These are phyloP conservation scores for Nephrotoma appendiculata DNA, from an alignment of 2,888 invertebrate species.

Conservation along the genomic window DNA sequence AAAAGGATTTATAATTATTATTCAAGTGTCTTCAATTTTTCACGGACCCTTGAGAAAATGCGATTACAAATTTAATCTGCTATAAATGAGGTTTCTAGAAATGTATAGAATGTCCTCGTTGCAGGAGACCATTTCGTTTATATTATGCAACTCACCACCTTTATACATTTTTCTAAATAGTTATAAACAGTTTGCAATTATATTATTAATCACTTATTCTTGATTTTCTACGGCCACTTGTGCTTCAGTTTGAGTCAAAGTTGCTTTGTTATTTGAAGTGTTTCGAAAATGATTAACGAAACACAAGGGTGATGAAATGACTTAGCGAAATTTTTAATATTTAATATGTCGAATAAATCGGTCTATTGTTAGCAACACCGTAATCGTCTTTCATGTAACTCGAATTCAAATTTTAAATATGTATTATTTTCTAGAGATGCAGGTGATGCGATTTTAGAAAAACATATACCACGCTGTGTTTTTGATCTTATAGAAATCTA, in stretches of 20 bases:
- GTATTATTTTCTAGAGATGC: too few relatives aligned
- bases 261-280: background rate
- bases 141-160: background rate
- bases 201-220: background rate
- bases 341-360: too few relatives aligned
- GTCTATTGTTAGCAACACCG: too few relatives aligned
- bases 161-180: background rate
- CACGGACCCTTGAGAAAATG: background rate
- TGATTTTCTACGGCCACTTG: background rate
- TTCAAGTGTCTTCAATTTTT: background rate
- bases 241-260: background rate
- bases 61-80: background rate
- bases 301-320: background rate
- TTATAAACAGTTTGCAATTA: background rate
- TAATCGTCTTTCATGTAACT: too few relatives aligned
- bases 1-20: background rate
- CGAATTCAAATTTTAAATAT: too few relatives aligned
- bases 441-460: too few relatives aligned
- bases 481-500: too few relatives aligned
- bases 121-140: background rate
- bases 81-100: background rate
- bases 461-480: too few relatives aligned
- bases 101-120: background rate
- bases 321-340: background rate
- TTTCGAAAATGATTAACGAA: background rate